phyloP scores from a whole-genome alignment of 1,140 invertebrate genomes.

The Drosophila auraria region DNA sequence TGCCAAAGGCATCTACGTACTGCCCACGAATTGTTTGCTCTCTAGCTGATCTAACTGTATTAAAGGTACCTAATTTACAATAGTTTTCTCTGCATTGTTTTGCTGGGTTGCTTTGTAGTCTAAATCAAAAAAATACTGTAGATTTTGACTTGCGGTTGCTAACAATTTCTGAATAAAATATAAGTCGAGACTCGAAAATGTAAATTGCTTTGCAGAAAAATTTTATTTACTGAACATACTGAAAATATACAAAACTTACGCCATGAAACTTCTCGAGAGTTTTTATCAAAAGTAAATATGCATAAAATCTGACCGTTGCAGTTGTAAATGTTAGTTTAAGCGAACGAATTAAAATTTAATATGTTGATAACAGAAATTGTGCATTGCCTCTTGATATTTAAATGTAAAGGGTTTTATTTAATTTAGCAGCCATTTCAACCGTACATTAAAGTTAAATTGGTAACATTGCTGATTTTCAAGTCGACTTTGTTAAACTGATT shows the following conservation, averaged over 20 bases:
- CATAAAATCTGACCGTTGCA: neutral
- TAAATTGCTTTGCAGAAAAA: neutral
- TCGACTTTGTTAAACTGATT: neutral
- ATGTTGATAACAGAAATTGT: neutral
- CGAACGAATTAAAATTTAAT: neutral
- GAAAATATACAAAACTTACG: neutral
- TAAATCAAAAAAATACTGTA: neutral
- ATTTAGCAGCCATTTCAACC: no score
- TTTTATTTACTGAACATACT: neutral
- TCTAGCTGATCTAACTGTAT: constrained; percentile 41
- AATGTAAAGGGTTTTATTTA: no score
- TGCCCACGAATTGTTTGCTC: constrained; percentile 35
- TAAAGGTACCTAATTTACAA: constrained; percentile 85
- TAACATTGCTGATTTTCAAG: neutral
- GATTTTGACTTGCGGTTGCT: neutral
- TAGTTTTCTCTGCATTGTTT: constrained; percentile 59
- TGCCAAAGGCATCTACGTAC: constrained; percentile 42
- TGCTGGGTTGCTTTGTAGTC: constrained; percentile 5
- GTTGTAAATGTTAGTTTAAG: neutral
- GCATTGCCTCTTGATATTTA: no score
- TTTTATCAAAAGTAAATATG: neutral
- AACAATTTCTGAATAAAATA: neutral
- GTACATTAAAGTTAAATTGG: no score
- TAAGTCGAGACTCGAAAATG: constrained; percentile 1
- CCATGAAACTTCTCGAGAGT: neutral